Percentiles rank a stretch among this genome's conserved stretches.
Evolutionary conservation across 1,140 invertebrate species (phyloP).

Genomic region (Drosophila lacteicornis): DNA sequence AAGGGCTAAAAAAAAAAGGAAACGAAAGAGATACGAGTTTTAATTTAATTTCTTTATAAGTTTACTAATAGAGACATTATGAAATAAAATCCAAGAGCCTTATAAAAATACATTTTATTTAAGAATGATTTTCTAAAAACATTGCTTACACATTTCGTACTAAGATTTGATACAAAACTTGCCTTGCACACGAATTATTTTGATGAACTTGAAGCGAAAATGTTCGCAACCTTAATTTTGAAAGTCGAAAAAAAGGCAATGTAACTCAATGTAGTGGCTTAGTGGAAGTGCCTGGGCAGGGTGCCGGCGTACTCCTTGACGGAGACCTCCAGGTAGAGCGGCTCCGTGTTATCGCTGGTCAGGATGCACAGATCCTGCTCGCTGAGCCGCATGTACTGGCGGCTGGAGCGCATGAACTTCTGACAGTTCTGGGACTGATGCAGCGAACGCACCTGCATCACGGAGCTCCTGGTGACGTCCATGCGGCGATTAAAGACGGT

Average conservation of each 20-base stretch:
- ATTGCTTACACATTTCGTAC: background rate
- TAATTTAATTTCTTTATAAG: too few relatives aligned
- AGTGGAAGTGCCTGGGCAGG: too few relatives aligned
- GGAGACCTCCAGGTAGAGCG: conserved; percentile 50
- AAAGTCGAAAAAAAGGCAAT: background rate
- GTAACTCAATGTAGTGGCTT: too few relatives aligned
- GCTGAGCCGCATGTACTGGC: conserved; percentile 40
- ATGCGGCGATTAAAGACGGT: conserved; percentile 51
- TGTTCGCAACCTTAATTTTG: background rate
- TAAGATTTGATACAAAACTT: background rate
- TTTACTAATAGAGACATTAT: too few relatives aligned
- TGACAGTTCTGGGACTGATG: conserved; percentile 18
- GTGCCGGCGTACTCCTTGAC: conserved; percentile 24
- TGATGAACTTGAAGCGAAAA: too few relatives aligned
- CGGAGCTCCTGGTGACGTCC: conserved; percentile 40
- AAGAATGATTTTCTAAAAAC: background rate
- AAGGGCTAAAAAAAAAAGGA: too few relatives aligned
- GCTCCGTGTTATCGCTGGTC: conserved; percentile 35
- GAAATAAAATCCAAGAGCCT: too few relatives aligned
- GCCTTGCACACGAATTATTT: too few relatives aligned
- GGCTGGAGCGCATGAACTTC: conserved; percentile 8
- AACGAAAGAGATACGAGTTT: too few relatives aligned
- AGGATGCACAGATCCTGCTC: conserved; percentile 36
- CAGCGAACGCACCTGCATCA: conserved; percentile 40
- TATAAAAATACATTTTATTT: too few relatives aligned